Conservation (phyloP, 2,888 invertebrate species). For the Caprella mutica region DNA sequence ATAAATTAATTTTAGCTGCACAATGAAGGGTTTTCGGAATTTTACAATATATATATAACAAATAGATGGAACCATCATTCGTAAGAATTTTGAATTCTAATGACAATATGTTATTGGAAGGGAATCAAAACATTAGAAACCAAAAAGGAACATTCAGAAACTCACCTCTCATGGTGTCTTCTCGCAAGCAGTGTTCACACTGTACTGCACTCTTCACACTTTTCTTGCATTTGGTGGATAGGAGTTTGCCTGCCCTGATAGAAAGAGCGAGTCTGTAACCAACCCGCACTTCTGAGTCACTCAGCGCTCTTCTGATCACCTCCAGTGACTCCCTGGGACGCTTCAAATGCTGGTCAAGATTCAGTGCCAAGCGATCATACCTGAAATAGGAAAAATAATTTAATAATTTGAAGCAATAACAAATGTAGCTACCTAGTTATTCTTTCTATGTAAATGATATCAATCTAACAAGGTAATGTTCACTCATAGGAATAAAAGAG, state of each 20-base stretch:
- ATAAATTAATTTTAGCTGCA: no score
- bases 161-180: background rate
- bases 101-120: no score
- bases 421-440: background rate
- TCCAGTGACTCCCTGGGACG: constrained; percentile 40
- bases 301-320: constrained; percentile 39
- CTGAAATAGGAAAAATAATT: constrained; percentile 38
- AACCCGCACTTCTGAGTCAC: constrained; percentile 39
- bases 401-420: background rate
- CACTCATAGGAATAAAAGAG: no score
- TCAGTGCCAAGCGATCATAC: constrained; percentile 53
- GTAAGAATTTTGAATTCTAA: no score
- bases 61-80: no score
- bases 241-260: constrained; percentile 40
- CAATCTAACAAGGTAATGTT: no score
- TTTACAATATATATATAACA: no score
- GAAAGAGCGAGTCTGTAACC: constrained; percentile 42
- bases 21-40: no score
- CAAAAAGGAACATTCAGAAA: no score
- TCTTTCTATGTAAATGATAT: background rate
- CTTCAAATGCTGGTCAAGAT: constrained; percentile 48
- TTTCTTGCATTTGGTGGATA: constrained; percentile 35
- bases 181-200: background rate
- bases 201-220: background rate
- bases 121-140: no score